A percentile compares a stretch with the other conserved stretches of the same genome.
Evolutionary conservation across 2,888 invertebrate species (phyloP).

Genomic region (Bombylius major): DNA sequence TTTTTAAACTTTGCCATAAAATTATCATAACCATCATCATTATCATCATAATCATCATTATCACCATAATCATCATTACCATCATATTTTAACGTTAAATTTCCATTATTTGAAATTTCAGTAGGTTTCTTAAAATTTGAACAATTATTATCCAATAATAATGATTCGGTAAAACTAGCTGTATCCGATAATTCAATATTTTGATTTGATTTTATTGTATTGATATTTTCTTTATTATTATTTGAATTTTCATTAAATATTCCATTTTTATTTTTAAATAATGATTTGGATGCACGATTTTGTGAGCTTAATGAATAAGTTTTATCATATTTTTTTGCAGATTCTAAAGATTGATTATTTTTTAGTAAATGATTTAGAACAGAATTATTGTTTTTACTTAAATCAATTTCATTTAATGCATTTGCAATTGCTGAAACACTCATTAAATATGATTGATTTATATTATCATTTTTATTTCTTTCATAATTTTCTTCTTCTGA

Average conservation of each 20-base stretch:
- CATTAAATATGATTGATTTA: conserved; percentile 22
- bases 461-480: background rate
- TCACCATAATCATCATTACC: no score
- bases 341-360: background rate
- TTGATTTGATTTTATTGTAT: conserved; percentile 15
- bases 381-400: conserved; percentile 23
- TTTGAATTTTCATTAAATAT: background rate
- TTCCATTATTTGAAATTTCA: no score
- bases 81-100: no score
- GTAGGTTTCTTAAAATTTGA: no score
- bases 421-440: conserved; percentile 31
- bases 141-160: conserved; percentile 6
- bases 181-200: conserved; percentile 22
- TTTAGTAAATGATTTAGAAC: conserved; percentile 22
- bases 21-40: no score
- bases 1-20: no score
- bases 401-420: conserved; percentile 27
- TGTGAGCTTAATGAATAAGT: background rate
- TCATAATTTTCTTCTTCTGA: no score
- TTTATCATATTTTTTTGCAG: background rate
- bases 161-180: conserved; percentile 29
- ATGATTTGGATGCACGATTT: background rate
- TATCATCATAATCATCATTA: no score
- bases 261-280: background rate
- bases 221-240: conserved; percentile 27